These are phyloP conservation scores for Melanotaenia pygmaea DNA, from an alignment of 2,797 vertebrate genomes.

Conservation along the genomic window DNA sequence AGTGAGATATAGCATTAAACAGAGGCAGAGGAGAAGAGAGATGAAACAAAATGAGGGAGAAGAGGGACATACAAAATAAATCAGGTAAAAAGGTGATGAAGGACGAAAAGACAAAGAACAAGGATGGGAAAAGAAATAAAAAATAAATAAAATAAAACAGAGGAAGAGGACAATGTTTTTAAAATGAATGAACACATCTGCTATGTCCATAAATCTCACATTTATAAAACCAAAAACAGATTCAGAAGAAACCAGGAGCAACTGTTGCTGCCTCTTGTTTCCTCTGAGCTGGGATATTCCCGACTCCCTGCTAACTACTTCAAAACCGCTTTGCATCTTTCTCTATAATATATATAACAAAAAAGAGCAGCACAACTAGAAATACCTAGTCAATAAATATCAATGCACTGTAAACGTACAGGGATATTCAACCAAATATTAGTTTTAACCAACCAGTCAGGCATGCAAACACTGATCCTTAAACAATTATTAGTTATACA, in stretches of 20 bases:
- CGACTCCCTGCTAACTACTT: constrained; percentile 3
- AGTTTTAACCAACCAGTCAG: no score
- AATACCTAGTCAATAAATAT: no score
- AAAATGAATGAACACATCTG: not conserved
- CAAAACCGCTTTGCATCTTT: constrained; percentile 4
- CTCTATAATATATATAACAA: not conserved
- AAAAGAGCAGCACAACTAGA: not conserved
- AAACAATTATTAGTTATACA: no score
- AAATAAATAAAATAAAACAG: constrained; percentile 21
- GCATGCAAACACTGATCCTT: no score
- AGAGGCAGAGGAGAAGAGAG: constrained; percentile 40
- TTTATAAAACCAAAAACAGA: constrained; percentile 15
- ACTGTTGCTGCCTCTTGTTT: constrained; percentile 36
- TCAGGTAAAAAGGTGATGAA: constrained; percentile 24
- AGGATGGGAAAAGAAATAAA: constrained; percentile 11
- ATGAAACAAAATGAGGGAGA: constrained; percentile 13
- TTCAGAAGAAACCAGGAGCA: constrained; percentile 7
- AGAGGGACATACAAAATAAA: constrained; percentile 25
- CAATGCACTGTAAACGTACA: no score
- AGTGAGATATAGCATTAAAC: constrained; percentile 64
- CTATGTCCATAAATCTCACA: not conserved
- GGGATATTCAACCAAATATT: no score
- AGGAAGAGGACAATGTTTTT: constrained; percentile 20
- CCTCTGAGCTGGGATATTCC: constrained; percentile 1
- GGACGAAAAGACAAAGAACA: constrained; percentile 21